Evolutionary conservation across 2,888 invertebrate genomes (phyloP), one percentile per base, ranked within the genome.

Genomic region (Agonopterix alstromeriana): DNA sequence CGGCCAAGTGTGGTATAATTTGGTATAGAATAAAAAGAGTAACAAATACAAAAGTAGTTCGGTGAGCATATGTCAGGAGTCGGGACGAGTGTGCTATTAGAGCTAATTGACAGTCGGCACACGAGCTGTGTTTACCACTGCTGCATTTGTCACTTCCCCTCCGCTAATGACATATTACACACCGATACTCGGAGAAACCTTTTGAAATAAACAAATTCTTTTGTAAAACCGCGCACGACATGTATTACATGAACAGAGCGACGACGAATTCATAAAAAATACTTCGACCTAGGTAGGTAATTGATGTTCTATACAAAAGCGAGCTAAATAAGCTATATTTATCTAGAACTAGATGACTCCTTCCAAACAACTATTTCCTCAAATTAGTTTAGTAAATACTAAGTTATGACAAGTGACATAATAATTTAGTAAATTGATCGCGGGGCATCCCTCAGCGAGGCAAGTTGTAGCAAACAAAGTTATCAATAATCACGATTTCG

Each of bases 401-500:
- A 2, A 27, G 27, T 7, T 27, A 27, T 27, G 27, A 27, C 27
- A 27, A 27, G 27, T 27, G 27, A 27, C 27, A 27, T 27, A 38
- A 38, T 38, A 38, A 38, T 36, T 36, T 9, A 38, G 38, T 38
- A 38, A 38, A 38, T 38, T 40, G 46, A 48, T 43, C 42, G 46
- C 43, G 27, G 48, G 45, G 48, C 52, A 47, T 50, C 58, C 52
- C 56, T 50, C 47, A 43, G 43, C 43, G 46, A 56, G 53, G 54
- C 54, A 52, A 53, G 57, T 57, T 62, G 70, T 74, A 77, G 79
- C 75, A 78, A 77, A 81, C 75, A 78, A 77, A 81, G 72, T 83
- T 85, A 86, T 87, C 83, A 84, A 87, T 85, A 83, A 86, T 86
- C 79, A 80, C 71, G 77, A 77, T 80, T 78, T 73, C 59, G 83